These are phyloP conservation scores for Cygnus buccinator DNA, from an alignment of 2,113 vertebrate genomes.

Conservation along the genomic window DNA sequence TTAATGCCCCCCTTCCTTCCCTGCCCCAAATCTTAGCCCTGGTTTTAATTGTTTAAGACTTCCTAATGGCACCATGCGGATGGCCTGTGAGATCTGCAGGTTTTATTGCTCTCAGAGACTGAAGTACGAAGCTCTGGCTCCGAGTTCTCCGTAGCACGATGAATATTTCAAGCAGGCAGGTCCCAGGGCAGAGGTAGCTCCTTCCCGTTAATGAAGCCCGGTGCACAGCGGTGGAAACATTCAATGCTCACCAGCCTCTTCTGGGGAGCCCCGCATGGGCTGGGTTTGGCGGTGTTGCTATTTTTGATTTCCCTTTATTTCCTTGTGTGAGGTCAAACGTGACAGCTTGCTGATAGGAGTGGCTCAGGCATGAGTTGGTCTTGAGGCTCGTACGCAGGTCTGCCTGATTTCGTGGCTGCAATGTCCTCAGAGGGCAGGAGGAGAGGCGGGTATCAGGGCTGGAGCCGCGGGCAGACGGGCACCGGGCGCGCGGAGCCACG, in stretches of 20 bases:
- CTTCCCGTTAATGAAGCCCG: neutral
- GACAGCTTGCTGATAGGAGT: too few species aligned
- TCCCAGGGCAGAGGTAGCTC: neutral
- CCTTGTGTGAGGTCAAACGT: neutral
- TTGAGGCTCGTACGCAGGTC: neutral
- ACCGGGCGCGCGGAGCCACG: rapidly evolving
- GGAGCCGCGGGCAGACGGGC: rapidly evolving
- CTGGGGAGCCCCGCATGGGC: neutral
- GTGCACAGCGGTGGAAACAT: rapidly evolving
- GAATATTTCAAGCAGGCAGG: neutral
- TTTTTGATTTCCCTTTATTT: neutral
- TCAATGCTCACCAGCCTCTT: neutral
- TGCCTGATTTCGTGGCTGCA: neutral
- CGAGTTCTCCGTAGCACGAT: neutral
- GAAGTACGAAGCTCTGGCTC: neutral
- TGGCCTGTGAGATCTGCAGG: neutral
- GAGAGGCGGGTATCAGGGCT: neutral
- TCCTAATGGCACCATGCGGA: neutral
- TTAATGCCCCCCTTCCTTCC: neutral
- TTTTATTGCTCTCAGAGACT: neutral
- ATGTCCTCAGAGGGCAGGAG: neutral
- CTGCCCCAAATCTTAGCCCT: neutral
- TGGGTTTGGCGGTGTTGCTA: neutral
- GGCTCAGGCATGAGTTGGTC: neutral
- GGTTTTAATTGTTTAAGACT: neutral